Evolutionary conservation across 1,140 invertebrate species (phyloP).

Genomic region (Eumeta japonica): DNA sequence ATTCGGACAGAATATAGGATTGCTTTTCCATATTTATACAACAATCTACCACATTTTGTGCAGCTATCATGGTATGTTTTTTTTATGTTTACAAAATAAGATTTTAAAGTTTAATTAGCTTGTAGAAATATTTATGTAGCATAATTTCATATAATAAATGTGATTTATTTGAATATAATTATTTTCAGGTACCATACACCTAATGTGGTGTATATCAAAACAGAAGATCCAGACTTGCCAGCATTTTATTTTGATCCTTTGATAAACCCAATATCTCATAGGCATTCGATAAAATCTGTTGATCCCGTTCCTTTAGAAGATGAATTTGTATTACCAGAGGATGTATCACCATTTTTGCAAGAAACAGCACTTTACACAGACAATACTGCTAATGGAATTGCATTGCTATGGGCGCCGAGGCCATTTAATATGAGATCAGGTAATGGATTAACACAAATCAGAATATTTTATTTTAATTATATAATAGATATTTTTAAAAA

Average conservation of each 20-base stretch:
- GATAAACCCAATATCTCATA: conserved; percentile 97
- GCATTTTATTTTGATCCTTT: conserved; percentile 99
- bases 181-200: conserved; percentile 93
- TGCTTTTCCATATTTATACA: conserved; percentile 98
- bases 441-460: conserved; percentile 16
- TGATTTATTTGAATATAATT: conserved; percentile 12
- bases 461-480: conserved; percentile 7
- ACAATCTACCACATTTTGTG: conserved; percentile 96
- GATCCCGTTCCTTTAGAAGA: conserved; percentile 91
- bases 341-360: conserved; percentile 88
- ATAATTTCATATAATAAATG: conserved; percentile 6
- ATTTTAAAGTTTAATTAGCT: conserved; percentile 8
- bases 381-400: conserved; percentile 98
- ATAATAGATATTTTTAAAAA: conserved; percentile 7
- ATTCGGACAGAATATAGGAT: conserved; percentile 99
- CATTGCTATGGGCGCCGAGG: conserved; percentile 96
- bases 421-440: conserved; percentile 96
- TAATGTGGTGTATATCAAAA: conserved; percentile 99
- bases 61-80: conserved; percentile 87
- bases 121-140: no score
- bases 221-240: conserved; percentile 99
- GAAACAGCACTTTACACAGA: conserved; percentile 96
- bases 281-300: conserved; percentile 81
- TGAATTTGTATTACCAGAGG: conserved; percentile 89
- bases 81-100: no score